These are phyloP conservation scores for Drosophila tsacasi DNA, from an alignment of 1,140 invertebrate species.

Conservation along the genomic window DNA sequence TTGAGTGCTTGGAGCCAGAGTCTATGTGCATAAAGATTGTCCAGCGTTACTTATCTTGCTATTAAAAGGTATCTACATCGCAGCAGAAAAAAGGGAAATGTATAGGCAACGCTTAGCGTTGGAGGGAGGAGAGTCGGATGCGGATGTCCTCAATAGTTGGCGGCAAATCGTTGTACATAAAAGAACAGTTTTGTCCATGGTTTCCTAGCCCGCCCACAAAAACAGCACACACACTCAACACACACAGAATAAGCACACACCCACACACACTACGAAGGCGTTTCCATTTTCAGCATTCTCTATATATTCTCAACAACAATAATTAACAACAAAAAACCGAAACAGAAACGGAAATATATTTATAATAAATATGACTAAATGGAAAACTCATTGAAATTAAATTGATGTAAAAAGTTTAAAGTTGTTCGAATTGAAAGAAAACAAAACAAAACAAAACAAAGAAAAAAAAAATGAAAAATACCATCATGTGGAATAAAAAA, in stretches of 20 bases:
- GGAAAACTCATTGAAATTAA: conserved; percentile 65
- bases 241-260: conserved; percentile 10
- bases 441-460: conserved; percentile 20
- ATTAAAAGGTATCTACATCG: not conserved
- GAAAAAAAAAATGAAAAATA: conserved; percentile 34
- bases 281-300: conserved; percentile 51
- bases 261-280: conserved; percentile 15
- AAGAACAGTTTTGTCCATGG: conserved; percentile 50
- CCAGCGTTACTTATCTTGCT: not conserved
- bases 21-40: no score
- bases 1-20: no score
- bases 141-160: conserved; percentile 8
- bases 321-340: conserved; percentile 26
- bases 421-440: conserved; percentile 71
- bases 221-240: conserved; percentile 4
- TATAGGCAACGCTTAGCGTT: conserved; percentile 7
- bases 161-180: conserved; percentile 48
- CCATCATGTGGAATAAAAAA: conserved; percentile 36
- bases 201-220: conserved; percentile 32
- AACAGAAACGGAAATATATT: conserved; percentile 37
- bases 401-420: conserved; percentile 77
- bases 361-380: conserved; percentile 48
- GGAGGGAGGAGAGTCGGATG: not conserved
- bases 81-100: not conserved
- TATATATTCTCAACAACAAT: conserved; percentile 50